Conservation (phyloP, 2,797 vertebrate species). For the Pseudochirops cupreus region DNA sequence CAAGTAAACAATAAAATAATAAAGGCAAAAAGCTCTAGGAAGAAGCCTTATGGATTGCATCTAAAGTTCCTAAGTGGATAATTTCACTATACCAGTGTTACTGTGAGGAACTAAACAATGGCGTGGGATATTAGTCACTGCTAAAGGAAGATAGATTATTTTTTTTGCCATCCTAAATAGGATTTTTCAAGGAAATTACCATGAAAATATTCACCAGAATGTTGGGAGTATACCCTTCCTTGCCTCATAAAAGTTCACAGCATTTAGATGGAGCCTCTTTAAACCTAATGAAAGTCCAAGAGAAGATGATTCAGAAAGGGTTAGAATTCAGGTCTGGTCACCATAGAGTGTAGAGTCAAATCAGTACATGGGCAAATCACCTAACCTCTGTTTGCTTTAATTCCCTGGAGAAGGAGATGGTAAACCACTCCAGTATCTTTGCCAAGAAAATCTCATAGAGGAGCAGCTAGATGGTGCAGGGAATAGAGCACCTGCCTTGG, state of each 20-base stretch:
- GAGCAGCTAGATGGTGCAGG: too few relatives aligned
- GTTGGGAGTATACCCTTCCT: constrained; percentile 4
- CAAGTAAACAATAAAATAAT: background rate
- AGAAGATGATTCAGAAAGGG: background rate
- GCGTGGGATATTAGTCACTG: background rate
- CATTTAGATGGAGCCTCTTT: background rate
- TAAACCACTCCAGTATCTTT: background rate
- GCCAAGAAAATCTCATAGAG: background rate
- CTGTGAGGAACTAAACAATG: background rate
- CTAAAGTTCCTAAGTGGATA: background rate
- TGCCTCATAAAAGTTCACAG: background rate
- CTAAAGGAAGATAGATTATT: background rate
- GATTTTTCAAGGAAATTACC: background rate
- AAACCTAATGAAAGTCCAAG: background rate
- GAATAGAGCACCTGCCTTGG: too few relatives aligned
- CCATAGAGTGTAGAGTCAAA: background rate
- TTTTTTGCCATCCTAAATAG: background rate
- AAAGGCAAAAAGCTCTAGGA: background rate
- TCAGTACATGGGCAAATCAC: background rate
- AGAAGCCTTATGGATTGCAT: background rate
- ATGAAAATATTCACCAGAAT: constrained; percentile 9
- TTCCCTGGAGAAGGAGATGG: background rate
- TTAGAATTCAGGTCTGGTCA: background rate
- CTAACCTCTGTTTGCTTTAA: background rate
- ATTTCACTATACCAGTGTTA: background rate